Evolutionary conservation across 2,888 invertebrate genomes (phyloP), one percentile per base, ranked within the genome.

Genomic region (Polydrusus pterygomalis): DNA sequence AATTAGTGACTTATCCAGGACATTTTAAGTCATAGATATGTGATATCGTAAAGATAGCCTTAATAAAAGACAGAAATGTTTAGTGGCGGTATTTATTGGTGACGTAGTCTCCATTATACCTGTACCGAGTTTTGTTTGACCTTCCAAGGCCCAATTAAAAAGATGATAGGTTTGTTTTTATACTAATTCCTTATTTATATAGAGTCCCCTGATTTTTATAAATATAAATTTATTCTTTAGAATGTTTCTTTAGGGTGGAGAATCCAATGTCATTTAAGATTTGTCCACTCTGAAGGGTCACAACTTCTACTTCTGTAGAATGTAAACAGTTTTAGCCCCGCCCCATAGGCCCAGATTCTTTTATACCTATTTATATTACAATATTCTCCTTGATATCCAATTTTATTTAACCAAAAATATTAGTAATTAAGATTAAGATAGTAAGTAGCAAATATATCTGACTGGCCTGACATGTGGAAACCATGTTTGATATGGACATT

Each of bases 41-140:
- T 83, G 80, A 80, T 79, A 78, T 67, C 47, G 62, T 18, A 56
- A 17, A 18, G 67, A 51, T 64, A 74, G n/a, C 20, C 54, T 43
- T 47, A 40, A 69, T 56, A 75, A 78, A 79, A 70, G 38, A 70
- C 56, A 9, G 56, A 74, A 70, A 75, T 70, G 76, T 74, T 77
- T 80, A 81, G 85, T 85, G 85, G 84, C 84, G 84, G 84, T 83
- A 74, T 77, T 83, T 82, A 80, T 81, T 87, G 87, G 86, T 87
- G 87, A 87, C 87, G 87, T 87, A 85, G 86, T 87, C 87, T 87
- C 87, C 87, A 87, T 87, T 87, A 85, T 86, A 87, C 85, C 84
- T 85, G 86, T 84, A 83, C 82, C 81, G 79, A 84, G 84, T 85
- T 83, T 83, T 86, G 83, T 80, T 58, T 77, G 82, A 83, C 81